These are phyloP conservation scores for Palythoa heliodiscus DNA, from an alignment of 92 coral and sea anemone species.

Conservation along the genomic window DNA sequence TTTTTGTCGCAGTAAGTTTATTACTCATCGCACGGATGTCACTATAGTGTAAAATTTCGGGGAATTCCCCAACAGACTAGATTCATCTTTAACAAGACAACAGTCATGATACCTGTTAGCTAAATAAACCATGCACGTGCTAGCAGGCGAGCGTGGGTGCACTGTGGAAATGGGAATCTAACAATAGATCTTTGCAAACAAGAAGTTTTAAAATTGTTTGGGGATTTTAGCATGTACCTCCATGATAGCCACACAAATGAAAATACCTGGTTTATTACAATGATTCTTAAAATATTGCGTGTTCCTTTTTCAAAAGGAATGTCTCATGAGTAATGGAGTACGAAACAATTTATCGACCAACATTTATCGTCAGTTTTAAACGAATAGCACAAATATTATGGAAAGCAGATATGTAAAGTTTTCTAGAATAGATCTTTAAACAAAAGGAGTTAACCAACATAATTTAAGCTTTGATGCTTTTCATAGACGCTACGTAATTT, in stretches of 20 bases:
- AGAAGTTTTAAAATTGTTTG: background rate
- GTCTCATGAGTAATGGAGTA: background rate
- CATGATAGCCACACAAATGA: background rate
- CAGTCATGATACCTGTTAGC: background rate
- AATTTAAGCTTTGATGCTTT: slow-evolving; percentile 34
- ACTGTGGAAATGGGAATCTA: background rate
- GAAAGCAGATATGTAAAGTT: too few relatives aligned
- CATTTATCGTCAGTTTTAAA: background rate
- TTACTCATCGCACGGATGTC: background rate
- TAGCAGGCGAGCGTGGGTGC: background rate
- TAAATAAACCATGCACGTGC: background rate
- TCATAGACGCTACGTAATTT: slow-evolving; percentile 71
- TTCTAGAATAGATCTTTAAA: background rate
- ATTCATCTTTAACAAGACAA: background rate
- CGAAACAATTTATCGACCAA: too few relatives aligned
- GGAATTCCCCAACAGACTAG: background rate
- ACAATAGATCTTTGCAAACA: background rate
- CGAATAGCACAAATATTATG: background rate
- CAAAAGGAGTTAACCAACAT: background rate
- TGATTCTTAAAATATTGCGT: background rate
- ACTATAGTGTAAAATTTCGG: background rate
- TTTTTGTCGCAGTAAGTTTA: background rate
- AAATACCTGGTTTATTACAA: background rate
- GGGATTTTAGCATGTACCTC: background rate
- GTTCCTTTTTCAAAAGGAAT: background rate